phyloP scores from a whole-genome alignment of 2,888 invertebrate genomes.

The Patella caerulea region DNA sequence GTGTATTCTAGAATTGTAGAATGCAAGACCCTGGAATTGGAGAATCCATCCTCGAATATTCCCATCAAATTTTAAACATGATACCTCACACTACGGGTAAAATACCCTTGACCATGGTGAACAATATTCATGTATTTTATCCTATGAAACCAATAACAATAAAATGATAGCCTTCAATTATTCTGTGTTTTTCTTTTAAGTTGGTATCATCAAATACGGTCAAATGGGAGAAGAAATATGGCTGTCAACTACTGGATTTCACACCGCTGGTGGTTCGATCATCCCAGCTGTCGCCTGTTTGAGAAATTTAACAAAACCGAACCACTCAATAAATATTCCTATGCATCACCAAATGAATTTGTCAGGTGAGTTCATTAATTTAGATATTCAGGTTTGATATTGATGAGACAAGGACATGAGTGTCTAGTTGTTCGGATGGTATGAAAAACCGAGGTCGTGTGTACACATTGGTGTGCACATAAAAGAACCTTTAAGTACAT shows the following conservation, averaged over 20 bases:
- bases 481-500: no score
- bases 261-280: slow-evolving; percentile 53
- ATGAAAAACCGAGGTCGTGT: no score
- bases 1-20: no score
- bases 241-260: slow-evolving; percentile 60
- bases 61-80: no score
- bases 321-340: slow-evolving; percentile 31
- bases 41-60: no score
- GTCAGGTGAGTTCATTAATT: slow-evolving; percentile 34
- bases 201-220: slow-evolving; percentile 57
- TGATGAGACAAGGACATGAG: no score
- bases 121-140: not conserved
- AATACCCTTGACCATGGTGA: not conserved
- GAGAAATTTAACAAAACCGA: slow-evolving; percentile 21
- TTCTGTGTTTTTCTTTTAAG: slow-evolving; percentile 27
- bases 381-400: no score
- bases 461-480: no score
- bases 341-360: slow-evolving; percentile 38
- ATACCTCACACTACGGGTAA: no score
- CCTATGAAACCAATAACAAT: not conserved
- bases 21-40: no score
- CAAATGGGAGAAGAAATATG: slow-evolving; percentile 52
- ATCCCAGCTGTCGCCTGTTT: slow-evolving; percentile 43
- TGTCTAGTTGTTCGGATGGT: no score
- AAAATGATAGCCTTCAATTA: not conserved